These are phyloP conservation scores for Drosophila kanapiae DNA, from an alignment of 1,140 invertebrate species.

Conservation along the genomic window DNA sequence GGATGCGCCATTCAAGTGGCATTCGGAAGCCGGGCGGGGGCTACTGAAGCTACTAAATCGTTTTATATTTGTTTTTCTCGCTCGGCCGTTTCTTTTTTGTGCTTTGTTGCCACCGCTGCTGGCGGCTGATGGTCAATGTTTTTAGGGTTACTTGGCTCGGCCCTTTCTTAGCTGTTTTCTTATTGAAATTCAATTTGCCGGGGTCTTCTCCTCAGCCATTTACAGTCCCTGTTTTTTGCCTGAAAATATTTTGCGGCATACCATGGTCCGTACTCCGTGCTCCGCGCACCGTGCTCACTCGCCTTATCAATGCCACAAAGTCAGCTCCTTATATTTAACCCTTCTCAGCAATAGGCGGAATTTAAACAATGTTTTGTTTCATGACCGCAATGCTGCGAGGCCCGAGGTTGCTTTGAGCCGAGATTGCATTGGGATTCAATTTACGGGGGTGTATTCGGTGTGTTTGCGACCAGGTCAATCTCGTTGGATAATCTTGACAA, in stretches of 20 bases:
- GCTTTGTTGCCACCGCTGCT: slow-evolving; percentile 13
- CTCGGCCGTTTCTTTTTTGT: slow-evolving; percentile 32
- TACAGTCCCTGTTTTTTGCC: slow-evolving; percentile 6
- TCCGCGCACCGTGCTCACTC: slow-evolving; percentile 1
- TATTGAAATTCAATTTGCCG: slow-evolving; percentile 82
- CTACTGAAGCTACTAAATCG: slow-evolving; percentile 72
- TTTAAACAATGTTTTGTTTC: slow-evolving; percentile 72
- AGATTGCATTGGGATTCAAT: slow-evolving; percentile 79
- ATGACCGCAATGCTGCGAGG: slow-evolving; percentile 52
- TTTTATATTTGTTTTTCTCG: slow-evolving; percentile 79
- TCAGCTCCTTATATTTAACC: slow-evolving; percentile 65
- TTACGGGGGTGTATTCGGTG: slow-evolving; percentile 52
- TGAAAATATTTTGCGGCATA: slow-evolving; percentile 37
- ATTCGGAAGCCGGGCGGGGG: slow-evolving; percentile 28
- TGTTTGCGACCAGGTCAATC: slow-evolving; percentile 54
- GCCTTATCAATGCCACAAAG: slow-evolving; percentile 64
- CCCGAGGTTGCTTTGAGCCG: slow-evolving; percentile 16
- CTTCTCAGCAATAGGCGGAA: slow-evolving; percentile 56
- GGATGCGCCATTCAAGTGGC: slow-evolving; percentile 63
- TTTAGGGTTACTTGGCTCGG: slow-evolving; percentile 55
- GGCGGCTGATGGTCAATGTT: slow-evolving; percentile 60
- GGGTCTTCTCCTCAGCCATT: slow-evolving; percentile 39
- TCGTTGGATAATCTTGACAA: slow-evolving; percentile 67
- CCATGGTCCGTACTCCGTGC: slow-evolving; percentile 4
- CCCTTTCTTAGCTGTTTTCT: slow-evolving; percentile 67